A percentile compares a stretch with the other conserved stretches of the same genome.
phyloP scores from a whole-genome alignment of 2,113 vertebrate species.

The Galbula dea region DNA sequence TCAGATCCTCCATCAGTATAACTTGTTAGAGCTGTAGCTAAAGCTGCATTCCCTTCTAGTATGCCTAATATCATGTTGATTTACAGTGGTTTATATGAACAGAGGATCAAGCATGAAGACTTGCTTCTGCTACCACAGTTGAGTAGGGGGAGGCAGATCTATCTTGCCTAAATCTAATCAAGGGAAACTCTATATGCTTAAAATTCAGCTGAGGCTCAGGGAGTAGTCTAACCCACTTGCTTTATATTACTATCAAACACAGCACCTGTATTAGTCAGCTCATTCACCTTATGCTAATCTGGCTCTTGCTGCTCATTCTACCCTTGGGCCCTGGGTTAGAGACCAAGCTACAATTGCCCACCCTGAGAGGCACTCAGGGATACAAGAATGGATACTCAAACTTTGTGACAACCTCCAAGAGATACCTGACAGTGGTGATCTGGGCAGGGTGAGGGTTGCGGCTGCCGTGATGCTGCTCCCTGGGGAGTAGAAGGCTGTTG shows the following conservation, averaged over 20 bases:
- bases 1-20: not conserved
- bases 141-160: not conserved
- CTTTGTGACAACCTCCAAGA: not conserved
- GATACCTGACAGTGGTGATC: fast-evolving
- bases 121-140: not conserved
- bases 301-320: not conserved
- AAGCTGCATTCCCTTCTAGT: not conserved
- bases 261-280: not conserved
- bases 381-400: not conserved
- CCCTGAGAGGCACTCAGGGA: fast-evolving
- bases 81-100: not conserved
- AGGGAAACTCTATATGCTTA: not conserved
- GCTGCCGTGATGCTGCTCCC: fast-evolving
- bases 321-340: not conserved
- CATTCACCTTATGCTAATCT: fast-evolving
- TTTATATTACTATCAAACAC: not conserved
- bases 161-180: not conserved
- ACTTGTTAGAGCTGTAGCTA: not conserved
- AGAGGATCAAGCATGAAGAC: not conserved
- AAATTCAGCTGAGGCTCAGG: not conserved
- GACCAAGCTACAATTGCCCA: not conserved
- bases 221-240: not conserved
- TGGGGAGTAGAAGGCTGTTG: not conserved
- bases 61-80: not conserved
- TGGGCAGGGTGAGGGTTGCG: fast-evolving